Percentiles rank a stretch among this genome's conserved stretches.
Conservation (phyloP, 2,113 vertebrate genomes). For the Caranx ignobilis region DNA sequence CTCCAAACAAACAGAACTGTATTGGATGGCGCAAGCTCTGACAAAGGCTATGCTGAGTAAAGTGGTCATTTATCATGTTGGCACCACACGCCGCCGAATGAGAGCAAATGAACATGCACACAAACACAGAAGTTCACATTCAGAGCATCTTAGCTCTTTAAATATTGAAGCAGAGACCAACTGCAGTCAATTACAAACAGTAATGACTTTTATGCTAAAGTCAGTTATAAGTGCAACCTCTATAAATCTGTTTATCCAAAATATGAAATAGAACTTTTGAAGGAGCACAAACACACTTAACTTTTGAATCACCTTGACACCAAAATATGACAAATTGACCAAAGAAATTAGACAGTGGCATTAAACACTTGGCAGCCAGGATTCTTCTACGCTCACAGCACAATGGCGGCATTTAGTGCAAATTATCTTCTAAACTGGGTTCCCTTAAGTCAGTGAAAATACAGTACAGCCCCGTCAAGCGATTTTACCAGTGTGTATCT, state of each 20-base stretch:
- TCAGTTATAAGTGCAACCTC: not conserved
- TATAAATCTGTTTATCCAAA: slow-evolving; percentile 19
- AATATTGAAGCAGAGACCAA: not conserved
- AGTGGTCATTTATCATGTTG: slow-evolving; percentile 16
- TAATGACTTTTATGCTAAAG: not conserved
- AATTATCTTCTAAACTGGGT: slow-evolving; percentile 48
- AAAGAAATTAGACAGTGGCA: slow-evolving; percentile 51
- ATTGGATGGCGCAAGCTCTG: slow-evolving; percentile 1
- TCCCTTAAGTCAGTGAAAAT: slow-evolving; percentile 20
- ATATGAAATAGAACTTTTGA: slow-evolving; percentile 15
- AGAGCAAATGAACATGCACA: not conserved
- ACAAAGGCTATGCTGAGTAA: not conserved
- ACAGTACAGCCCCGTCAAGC: slow-evolving; percentile 6
- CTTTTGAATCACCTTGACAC: slow-evolving; percentile 34
- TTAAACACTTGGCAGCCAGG: slow-evolving; percentile 39
- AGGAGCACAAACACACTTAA: slow-evolving; percentile 1
- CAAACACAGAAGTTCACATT: not conserved
- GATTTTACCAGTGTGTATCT: slow-evolving; percentile 15
- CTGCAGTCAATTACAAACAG: not conserved
- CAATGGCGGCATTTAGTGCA: slow-evolving; percentile 34
- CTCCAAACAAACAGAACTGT: not conserved
- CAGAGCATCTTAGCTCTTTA: not conserved
- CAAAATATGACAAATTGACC: slow-evolving; percentile 46
- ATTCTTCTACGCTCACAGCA: slow-evolving; percentile 30
- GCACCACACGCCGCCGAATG: not conserved